Base-by-base conservation (phyloP, 2,797 vertebrate species). In the Poeciliopsis paucimaculata region DNA sequence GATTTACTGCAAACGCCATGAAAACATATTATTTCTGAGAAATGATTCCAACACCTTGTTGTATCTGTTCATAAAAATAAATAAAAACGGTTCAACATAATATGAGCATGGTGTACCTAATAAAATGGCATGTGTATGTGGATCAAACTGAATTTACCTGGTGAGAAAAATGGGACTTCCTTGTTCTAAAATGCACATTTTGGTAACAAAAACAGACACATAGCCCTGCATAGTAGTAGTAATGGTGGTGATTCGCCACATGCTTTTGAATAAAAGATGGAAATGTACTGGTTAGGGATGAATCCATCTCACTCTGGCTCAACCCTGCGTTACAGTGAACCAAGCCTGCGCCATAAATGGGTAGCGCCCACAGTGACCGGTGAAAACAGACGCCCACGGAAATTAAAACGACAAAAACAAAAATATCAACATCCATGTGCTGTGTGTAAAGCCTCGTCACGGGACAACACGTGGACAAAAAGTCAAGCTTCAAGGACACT, bases 401-500 rank as follows among this genome's bases (percentile, higher is more conserved):
- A 51, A 82, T 68, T 39, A 78, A 77, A 68, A 51, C 68, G 47
- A 78, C 47, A 39, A 60, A 75, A 60, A n/a, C 36, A 71, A 41
- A 70, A 86, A 68, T 31, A 77, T 77, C 75, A 64, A 74, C 68
- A 81, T 55, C 84, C 86, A 86, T 73, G 72, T 73, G 28, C 66
- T 72, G 5, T 46, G 46, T 47, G 53, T 55, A 47, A 47, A 49
- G 78, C 78, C 77, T 78, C 15, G 72, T 86, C 60, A 77, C 55
- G 28, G 71, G 73, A 74, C 78, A 66, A 81, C 81, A 87, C 85
- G 78, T 78, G 80, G 72, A 79, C 80, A 87, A 45, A 90, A 95
- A 91, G 90, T 89, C 91, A 91, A 90, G 83, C 87, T 91, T 94
- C 93, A 95, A 94, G 91, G 94, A 86, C 93, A 92, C 80, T 46